Conservation (phyloP, 2,113 vertebrate genomes). For the Triplophysa tibetana region DNA sequence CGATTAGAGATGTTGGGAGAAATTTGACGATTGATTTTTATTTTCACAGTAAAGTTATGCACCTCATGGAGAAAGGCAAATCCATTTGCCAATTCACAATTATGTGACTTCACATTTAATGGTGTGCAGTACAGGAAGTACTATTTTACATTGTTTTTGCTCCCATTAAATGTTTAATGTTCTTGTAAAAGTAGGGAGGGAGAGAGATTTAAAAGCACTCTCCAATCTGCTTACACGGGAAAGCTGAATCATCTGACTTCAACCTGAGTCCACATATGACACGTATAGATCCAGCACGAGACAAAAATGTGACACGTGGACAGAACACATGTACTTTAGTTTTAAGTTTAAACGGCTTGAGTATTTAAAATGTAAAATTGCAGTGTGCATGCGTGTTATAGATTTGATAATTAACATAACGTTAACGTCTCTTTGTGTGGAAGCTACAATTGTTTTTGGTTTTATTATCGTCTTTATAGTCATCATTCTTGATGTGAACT, state of each 20-base stretch:
- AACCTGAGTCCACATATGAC: slow-evolving; percentile 62
- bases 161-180: slow-evolving; percentile 72
- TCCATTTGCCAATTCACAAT: slow-evolving; percentile 42
- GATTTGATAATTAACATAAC: too few species aligned
- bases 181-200: slow-evolving; percentile 73
- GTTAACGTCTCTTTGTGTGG: too few species aligned
- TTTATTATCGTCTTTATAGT: too few species aligned
- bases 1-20: slow-evolving; percentile 5
- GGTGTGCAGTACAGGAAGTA: slow-evolving; percentile 72
- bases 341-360: too few species aligned
- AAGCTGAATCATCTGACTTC: slow-evolving; percentile 74
- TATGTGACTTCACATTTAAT: slow-evolving; percentile 64
- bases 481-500: too few species aligned
- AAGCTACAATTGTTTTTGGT: too few species aligned
- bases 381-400: too few species aligned
- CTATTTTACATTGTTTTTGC: slow-evolving; percentile 74
- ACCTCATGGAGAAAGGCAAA: slow-evolving; percentile 31
- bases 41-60: slow-evolving; percentile 42
- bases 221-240: slow-evolving; percentile 70
- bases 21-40: slow-evolving; percentile 39
- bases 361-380: too few species aligned
- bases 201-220: slow-evolving; percentile 62
- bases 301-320: slow-evolving; percentile 34
- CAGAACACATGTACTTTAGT: background rate
- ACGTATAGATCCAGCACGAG: slow-evolving; percentile 42